Evolutionary conservation across 2,888 invertebrate genomes (phyloP), one percentile per base, ranked within the genome.

Genomic region (Piscicola geometra): DNA sequence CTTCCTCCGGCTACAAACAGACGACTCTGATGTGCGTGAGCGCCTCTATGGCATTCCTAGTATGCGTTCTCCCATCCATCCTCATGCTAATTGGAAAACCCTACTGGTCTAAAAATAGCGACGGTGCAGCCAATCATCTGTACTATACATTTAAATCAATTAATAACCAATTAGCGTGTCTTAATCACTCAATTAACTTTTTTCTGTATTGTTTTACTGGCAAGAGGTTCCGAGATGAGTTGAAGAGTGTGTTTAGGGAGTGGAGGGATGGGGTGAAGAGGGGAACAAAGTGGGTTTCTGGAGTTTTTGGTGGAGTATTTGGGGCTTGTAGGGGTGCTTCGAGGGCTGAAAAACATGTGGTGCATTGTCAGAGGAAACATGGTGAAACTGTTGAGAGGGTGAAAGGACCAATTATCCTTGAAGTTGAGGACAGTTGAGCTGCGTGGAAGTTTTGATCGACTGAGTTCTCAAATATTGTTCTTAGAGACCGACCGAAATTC

Each of bases 121-220:
- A 78, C 30, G 72, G 72, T 12, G 18, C 41, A 18, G 41, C 47
- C 50, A 80, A 78, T 41, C 35, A 33, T 35, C 71, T 75, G 41
- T 80, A 80, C 75, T 68, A 75, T 72, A 76, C 80, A 25, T 76
- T 76, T 66, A 80, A 80, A 71, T 78, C 80, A 2, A 71, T 80
- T 60, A 79, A 78, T 76, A 79, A 79, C 75, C 78, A 79, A 35
- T 76, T 80, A 33, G 75, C 75, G 15, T 79, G 75, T 41, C 75
- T 80, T 21, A 80, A 80, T 47, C 78, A 80, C 71, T 74, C 78
- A 30, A 78, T 80, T 72, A 79, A 80, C 76, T 79, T 80, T 76
- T 76, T 80, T 52, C 76, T 80, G 28, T 80, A 80, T 71, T 80
- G 79, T 52, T 52, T 79, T 56, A 79, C 79, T 15, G 80, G 79